phyloP scores from a whole-genome alignment of 2,113 vertebrate genomes.

The Heterocephalus glaber region DNA sequence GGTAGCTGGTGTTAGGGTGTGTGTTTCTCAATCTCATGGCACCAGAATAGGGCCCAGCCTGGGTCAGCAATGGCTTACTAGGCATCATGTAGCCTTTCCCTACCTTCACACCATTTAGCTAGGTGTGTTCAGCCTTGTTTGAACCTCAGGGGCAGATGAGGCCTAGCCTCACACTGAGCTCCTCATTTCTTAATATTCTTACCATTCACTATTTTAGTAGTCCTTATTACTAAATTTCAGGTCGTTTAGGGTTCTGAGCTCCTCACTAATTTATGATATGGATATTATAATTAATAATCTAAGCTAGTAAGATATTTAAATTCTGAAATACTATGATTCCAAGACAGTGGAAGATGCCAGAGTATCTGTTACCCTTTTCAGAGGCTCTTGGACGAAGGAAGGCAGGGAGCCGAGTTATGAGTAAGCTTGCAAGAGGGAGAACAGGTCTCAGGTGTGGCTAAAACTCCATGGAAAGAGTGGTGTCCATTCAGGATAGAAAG shows the following conservation, averaged over 20 bases:
- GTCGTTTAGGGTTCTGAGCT: neutral
- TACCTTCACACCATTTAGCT: neutral
- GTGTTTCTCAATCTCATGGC: neutral
- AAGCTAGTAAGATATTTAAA: neutral
- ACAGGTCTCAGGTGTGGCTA: neutral
- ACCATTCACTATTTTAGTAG: neutral
- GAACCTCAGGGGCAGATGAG: neutral
- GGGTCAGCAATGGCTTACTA: neutral
- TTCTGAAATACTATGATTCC: conserved; percentile 14
- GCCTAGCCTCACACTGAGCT: neutral
- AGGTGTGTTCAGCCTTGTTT: neutral
- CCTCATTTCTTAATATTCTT: neutral
- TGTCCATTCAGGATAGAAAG: neutral
- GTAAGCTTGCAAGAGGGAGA: neutral
- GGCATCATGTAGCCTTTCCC: neutral
- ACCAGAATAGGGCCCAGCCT: neutral
- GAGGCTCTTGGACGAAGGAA: neutral
- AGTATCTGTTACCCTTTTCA: neutral
- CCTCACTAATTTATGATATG: neutral
- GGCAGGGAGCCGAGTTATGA: neutral
- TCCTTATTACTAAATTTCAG: neutral
- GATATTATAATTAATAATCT: neutral
- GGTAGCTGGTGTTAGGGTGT: neutral
- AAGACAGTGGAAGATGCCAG: neutral
- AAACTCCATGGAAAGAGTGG: rapidly evolving